These are phyloP conservation scores for Drosophila merina DNA, from an alignment of 2,888 invertebrate genomes.

Conservation along the genomic window DNA sequence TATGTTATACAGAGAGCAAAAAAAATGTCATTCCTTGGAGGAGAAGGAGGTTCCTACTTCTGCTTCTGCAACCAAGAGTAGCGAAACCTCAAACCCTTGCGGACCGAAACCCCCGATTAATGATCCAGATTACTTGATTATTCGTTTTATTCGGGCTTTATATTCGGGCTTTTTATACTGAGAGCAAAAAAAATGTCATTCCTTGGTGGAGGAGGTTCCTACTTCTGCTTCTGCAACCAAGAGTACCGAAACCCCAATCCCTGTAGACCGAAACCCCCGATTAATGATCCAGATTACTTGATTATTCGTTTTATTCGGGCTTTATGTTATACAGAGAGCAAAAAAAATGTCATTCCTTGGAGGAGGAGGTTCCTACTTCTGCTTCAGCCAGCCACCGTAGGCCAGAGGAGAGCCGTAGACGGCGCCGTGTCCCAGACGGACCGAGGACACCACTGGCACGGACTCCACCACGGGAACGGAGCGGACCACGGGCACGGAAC, in stretches of 20 bases:
- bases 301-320: conserved; percentile 5
- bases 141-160: conserved; percentile 5
- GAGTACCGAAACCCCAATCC: not conserved
- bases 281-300: not conserved
- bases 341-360: not conserved
- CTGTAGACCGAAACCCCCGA: not conserved
- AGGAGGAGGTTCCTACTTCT: conserved; percentile 38
- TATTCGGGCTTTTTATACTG: not conserved
- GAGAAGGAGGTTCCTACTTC: no score
- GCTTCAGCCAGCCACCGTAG: conserved; percentile 64
- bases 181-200: conserved; percentile 4
- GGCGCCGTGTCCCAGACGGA: conserved; percentile 47
- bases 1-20: not conserved
- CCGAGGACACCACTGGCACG: conserved; percentile 50
- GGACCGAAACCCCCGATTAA: not conserved
- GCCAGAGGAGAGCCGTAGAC: conserved; percentile 62
- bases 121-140: not conserved
- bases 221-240: conserved; percentile 54
- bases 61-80: no score
- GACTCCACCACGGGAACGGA: conserved; percentile 50
- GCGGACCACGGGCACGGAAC: conserved; percentile 49
- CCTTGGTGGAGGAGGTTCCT: not conserved
- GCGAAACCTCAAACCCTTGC: not conserved
- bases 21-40: no score
- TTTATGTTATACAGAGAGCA: conserved; percentile 1